Conservation (phyloP, 2,797 vertebrate genomes). For the Enteromius treurensis region DNA sequence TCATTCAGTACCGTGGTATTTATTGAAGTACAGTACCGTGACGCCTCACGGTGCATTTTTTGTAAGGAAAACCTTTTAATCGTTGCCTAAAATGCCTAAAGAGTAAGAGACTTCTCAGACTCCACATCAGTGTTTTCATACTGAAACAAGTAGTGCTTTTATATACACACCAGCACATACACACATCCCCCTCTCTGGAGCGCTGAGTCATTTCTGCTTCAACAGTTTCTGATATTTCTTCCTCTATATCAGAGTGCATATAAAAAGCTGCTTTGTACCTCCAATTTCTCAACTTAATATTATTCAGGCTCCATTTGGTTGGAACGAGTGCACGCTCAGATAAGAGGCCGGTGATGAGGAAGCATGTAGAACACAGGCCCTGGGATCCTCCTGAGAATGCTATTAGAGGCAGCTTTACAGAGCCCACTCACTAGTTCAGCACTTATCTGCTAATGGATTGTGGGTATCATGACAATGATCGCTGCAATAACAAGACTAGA, state of each 20-base stretch:
- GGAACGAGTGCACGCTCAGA: conserved; percentile 79
- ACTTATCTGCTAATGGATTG: conserved; percentile 85
- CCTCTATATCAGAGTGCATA: conserved; percentile 76
- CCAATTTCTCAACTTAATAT: conserved; percentile 83
- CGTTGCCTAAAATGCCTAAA: conserved; percentile 61
- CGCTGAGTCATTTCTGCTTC: conserved; percentile 80
- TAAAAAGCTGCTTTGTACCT: conserved; percentile 74
- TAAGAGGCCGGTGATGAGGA: conserved; percentile 83
- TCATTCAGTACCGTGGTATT: not conserved
- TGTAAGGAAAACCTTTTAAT: conserved; percentile 13
- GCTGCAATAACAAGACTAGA: conserved; percentile 79
- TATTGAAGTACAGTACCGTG: not conserved
- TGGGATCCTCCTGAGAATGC: conserved; percentile 77
- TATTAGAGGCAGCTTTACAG: conserved; percentile 81
- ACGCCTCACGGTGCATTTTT: not conserved
- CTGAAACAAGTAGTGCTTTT: conserved; percentile 38
- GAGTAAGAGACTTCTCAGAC: conserved; percentile 61
- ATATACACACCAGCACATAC: conserved; percentile 33
- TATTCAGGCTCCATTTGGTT: conserved; percentile 84
- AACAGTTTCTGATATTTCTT: conserved; percentile 71
- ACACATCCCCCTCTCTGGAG: conserved; percentile 47
- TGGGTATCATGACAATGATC: conserved; percentile 84
- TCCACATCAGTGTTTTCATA: conserved; percentile 64
- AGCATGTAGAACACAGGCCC: conserved; percentile 80
- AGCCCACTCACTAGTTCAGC: conserved; percentile 79